phyloP scores from a whole-genome alignment of 2,888 invertebrate genomes.

The Coenonympha glycerion region DNA sequence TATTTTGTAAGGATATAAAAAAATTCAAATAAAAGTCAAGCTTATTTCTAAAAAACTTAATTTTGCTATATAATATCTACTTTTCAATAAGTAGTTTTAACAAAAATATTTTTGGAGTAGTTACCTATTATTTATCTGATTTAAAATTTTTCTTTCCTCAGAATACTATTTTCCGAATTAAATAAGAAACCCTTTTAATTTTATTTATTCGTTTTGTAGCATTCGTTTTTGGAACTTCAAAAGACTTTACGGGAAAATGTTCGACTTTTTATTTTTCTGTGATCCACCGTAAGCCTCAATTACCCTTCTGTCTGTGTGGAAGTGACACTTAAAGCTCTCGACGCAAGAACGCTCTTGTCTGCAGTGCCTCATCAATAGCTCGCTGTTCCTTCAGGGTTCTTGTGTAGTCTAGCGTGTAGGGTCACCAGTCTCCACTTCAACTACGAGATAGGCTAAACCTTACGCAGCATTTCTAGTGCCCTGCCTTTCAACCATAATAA shows the following conservation, averaged over 20 bases:
- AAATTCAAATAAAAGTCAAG: not conserved
- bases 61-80: not conserved
- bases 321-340: conserved; percentile 17
- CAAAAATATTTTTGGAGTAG: too few relatives aligned
- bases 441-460: not conserved
- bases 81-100: too few relatives aligned
- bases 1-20: not conserved
- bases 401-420: not conserved
- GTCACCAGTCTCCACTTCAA: not conserved
- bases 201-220: too few relatives aligned
- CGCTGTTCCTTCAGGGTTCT: conserved; percentile 20
- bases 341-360: conserved; percentile 15
- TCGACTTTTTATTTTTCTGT: not conserved
- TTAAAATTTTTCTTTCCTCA: too few relatives aligned
- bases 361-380: conserved; percentile 21
- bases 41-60: not conserved
- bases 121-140: too few relatives aligned
- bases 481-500: not conserved
- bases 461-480: not conserved
- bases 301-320: conserved; percentile 9
- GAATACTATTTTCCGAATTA: too few relatives aligned
- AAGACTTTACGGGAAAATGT: not conserved
- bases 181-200: too few relatives aligned
- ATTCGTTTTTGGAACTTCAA: not conserved
- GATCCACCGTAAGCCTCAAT: conserved; percentile 1